Evolutionary conservation across 30 jellyfish, hydroid and myxozoan genomes (phyloP), one percentile per base, ranked within the genome.

Genomic region (Turritopsis rubra): DNA sequence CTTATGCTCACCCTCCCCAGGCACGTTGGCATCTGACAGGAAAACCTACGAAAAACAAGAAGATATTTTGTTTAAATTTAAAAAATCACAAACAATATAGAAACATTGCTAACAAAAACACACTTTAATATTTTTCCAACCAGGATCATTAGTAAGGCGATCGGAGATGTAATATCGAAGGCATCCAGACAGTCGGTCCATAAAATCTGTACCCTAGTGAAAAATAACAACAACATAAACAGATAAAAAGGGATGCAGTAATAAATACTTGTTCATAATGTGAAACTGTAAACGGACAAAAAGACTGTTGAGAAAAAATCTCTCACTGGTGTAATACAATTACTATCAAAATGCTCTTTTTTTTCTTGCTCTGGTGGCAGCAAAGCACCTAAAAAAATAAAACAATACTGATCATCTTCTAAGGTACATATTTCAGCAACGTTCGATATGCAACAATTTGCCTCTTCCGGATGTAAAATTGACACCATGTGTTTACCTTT

Each of bases 1-100:
- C 86, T 95, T 95, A 75, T 95, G 99, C 85, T 95, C 99, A 1
- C 99, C 99, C 82, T 95, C 99, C 22, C 99, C 99, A 24, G 99
- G 99, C 25, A 89, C 81, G 74, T 89, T 89, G 7, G 99, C 99
- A 88, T 95, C 99, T 1, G 99, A 95, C 31, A 89, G 73, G 24
- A 95, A 90, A 17, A 95, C 97, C 97, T 92, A 54, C 21, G n/a
- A 52, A 22, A 54, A 23, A 21, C 1, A 71, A 16, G 31, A 84
- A 26, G 20, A 28, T 25, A 21, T n/a, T n/a, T n/a, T n/a, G n/a
- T n/a, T n/a, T n/a, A 60, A 24, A 28, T 24, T 18, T 23, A 23
- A 17, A 9, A 81, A 54, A 79, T 21, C 5, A 79, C 7, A 22
- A 29, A 17, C 72, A 21, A 23, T 16, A 17, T n/a, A 5, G 83